Evolutionary conservation across 2,113 vertebrate species (phyloP), one percentile per base, ranked within the genome.

Genomic region (Thoracochromis brauschi): DNA sequence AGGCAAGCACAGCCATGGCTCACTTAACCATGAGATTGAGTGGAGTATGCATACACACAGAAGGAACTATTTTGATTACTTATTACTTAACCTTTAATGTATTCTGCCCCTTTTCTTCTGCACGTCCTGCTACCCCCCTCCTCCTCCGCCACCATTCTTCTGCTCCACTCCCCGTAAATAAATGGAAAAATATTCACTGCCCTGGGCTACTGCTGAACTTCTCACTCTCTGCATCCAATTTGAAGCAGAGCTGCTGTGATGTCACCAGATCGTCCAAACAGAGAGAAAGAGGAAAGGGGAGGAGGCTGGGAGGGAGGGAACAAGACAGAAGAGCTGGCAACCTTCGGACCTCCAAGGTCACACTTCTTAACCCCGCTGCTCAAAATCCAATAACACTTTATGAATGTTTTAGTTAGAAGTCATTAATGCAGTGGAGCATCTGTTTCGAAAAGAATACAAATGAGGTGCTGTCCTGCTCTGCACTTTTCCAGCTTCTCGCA

Each of bases 101-200:
- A 95, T 95, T 95, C 94, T 84, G 82, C 93, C 92, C 88, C 81
- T 54, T 93, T 91, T 94, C 89, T 92, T 96, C 93, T 94, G 87
- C 88, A 89, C 91, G 88, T 94, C 89, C 90, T 88, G 82, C 90
- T 78, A 57, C 79, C 63, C 85, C 13, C 42, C 71, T 17, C 71
- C 24, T 47, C 71, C 71, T 3, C 16, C 14, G 21, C 68, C 40
- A 33, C 80, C 80, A 84, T 71, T 68, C 88, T 68, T 84, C 89
- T 84, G 58, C 81, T 71, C 75, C 78, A 57, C 78, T 83, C 68
- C 73, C 81, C 90, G 81, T 80, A 95, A 97, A 96, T 97, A 97
- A 96, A 97, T 97, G 96, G 96, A 97, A 97, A 97, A 97, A 96
- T 96, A 97, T 96, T 96, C 96, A 93, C 89, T 91, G 96, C 96